A percentile compares a stretch with the other conserved stretches of the same genome.
Conservation (phyloP, 2,113 vertebrate genomes). For the Sisor rabdophorus region DNA sequence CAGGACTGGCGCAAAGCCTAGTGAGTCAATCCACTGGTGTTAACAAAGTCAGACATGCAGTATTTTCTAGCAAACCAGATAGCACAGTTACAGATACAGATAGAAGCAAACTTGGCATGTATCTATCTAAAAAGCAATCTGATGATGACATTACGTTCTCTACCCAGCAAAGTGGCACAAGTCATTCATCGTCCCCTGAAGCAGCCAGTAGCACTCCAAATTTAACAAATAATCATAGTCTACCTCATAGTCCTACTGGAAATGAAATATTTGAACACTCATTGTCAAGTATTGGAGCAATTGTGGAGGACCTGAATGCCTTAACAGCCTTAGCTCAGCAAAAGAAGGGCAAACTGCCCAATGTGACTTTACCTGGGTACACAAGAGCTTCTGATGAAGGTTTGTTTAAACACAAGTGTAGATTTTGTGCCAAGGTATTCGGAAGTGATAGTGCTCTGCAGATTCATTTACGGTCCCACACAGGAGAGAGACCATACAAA, state of each 20-base stretch:
- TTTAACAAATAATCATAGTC: conserved; percentile 77
- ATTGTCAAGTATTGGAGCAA: conserved; percentile 83
- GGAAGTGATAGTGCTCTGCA: conserved; percentile 99
- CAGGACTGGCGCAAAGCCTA: conserved; percentile 95
- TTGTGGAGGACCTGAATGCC: conserved; percentile 90
- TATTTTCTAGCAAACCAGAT: conserved; percentile 55
- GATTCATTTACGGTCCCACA: conserved; percentile 97
- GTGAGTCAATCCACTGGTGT: conserved; percentile 96
- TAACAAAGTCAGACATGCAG: conserved; percentile 76
- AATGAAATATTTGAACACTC: conserved; percentile 84
- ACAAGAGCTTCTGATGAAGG: conserved; percentile 89
- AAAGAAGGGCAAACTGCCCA: conserved; percentile 90
- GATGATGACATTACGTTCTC: conserved; percentile 71
- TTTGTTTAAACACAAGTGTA: conserved; percentile 99
- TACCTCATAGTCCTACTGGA: conserved; percentile 89
- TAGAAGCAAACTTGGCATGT: conserved; percentile 47
- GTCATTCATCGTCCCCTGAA: not conserved
- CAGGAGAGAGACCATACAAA: conserved; percentile 96
- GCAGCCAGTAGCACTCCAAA: conserved; percentile 7
- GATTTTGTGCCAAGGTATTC: conserved; percentile 98
- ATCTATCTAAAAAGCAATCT: conserved; percentile 81
- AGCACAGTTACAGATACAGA: conserved; percentile 61
- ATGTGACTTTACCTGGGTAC: conserved; percentile 82
- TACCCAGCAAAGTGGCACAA: conserved; percentile 66
- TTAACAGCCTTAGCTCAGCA: conserved; percentile 89